Percentiles rank a stretch among this genome's conserved stretches.
phyloP scores from a whole-genome alignment of 2,797 vertebrate genomes.

The Sebastolobus altivelis region DNA sequence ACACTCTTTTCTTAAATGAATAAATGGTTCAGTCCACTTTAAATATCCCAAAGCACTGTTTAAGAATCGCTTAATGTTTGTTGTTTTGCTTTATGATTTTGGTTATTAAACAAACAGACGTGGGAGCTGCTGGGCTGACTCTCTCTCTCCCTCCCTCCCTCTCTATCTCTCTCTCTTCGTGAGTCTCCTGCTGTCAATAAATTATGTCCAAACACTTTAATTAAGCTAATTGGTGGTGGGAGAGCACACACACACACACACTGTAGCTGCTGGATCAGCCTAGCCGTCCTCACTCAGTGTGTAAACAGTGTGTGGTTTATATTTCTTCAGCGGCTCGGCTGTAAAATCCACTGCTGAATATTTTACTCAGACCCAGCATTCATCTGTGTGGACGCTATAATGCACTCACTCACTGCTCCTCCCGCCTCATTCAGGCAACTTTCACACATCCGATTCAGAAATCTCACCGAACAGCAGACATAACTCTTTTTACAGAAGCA shows the following conservation, averaged over 20 bases:
- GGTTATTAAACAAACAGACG: conserved; percentile 15
- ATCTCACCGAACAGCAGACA: not conserved
- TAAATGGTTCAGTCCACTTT: not conserved
- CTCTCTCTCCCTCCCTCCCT: not conserved
- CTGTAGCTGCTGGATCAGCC: conserved; percentile 25
- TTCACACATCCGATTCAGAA: conserved; percentile 10
- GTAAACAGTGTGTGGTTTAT: conserved; percentile 21
- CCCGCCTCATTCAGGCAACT: conserved; percentile 20
- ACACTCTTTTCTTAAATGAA: not conserved
- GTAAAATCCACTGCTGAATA: conserved; percentile 55
- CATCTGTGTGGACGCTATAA: conserved; percentile 11
- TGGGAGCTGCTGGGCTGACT: not conserved
- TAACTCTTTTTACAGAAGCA: not conserved
- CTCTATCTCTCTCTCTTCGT: not conserved
- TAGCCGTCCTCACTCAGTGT: not conserved
- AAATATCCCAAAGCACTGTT: not conserved
- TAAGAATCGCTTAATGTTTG: conserved; percentile 9
- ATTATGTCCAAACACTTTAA: conserved; percentile 58
- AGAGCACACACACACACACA: conserved; percentile 19
- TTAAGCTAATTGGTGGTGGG: conserved; percentile 59
- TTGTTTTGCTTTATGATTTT: conserved; percentile 1
- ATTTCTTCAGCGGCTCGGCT: conserved; percentile 23
- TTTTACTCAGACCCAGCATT: conserved; percentile 27
- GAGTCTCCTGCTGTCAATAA: conserved; percentile 54
- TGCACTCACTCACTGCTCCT: conserved; percentile 8